Percentiles rank a stretch among this genome's conserved stretches.
These are phyloP conservation scores for Asteroscopus sphinx DNA, from an alignment of 2,888 invertebrate genomes.

Conservation along the genomic window DNA sequence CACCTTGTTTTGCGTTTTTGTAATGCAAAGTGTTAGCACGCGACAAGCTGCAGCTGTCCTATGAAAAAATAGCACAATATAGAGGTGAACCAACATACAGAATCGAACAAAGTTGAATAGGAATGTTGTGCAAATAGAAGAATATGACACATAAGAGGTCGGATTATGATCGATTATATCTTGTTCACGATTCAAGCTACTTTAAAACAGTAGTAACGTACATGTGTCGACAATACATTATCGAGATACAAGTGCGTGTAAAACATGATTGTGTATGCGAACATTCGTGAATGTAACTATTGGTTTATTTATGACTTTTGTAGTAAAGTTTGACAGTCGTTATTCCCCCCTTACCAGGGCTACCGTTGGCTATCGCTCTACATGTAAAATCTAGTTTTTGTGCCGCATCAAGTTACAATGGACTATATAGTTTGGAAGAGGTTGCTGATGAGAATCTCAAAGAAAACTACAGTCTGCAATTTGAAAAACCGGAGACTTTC, in stretches of 20 bases:
- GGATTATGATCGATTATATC: conserved; percentile 67
- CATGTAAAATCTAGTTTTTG: no score
- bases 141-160: conserved; percentile 39
- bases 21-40: conserved; percentile 16
- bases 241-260: conserved; percentile 18
- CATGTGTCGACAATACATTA: conserved; percentile 44
- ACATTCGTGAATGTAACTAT: background rate
- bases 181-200: conserved; percentile 61
- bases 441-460: no score
- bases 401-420: no score
- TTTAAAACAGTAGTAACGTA: conserved; percentile 46
- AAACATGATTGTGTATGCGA: conserved; percentile 23
- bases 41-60: conserved; percentile 29
- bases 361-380: no score
- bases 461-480: no score
- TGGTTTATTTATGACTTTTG: background rate
- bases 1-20: conserved; percentile 32
- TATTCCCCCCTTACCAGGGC: no score
- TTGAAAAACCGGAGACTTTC: no score
- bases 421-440: no score
- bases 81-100: conserved; percentile 1
- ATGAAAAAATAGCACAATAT: conserved; percentile 20
- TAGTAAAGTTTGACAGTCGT: background rate
- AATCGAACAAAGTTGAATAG: conserved; percentile 29
- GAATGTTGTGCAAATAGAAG: conserved; percentile 63